Evolutionary conservation across 2,113 vertebrate species (phyloP), one percentile per base, ranked within the genome.

Genomic region (Hydropotes inermis): DNA sequence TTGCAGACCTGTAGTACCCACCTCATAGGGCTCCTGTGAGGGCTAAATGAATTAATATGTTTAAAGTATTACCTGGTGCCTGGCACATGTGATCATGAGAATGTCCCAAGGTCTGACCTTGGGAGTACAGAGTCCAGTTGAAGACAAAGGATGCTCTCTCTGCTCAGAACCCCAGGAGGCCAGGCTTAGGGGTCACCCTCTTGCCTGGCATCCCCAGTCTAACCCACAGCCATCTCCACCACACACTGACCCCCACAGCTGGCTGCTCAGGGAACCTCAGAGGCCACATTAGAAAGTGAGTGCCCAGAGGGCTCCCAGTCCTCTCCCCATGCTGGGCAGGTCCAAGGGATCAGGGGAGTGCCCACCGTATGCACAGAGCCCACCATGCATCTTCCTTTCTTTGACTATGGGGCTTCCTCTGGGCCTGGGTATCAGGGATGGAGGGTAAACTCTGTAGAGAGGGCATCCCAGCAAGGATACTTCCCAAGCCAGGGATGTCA

Each of bases 61-160:
- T 50, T 17, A 21, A 43, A 50, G 70, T 6, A 4, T 52, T 27
- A 43, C 33, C 39, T 0, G 2, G 76, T 21, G 30, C 19, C 9
- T 1, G 6, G 61, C 25, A 54, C 5, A 1, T 0, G 6, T 4
- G 36, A 90, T 64, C 4, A 3, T 2, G 82, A 58, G 47, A 50
- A 17, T 5, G n/a, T 43, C 74, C 83, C 39, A 33, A 82, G n/a
- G 57, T 47, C 74, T 87, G 94, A 30, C 64, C 84, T 43, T 6
- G 25, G 12, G 52, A 47, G 16, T 36, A 64, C 27, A 39, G 30
- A 82, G 60, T 36, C 54, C 47, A 61, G 28, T n/a, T 39, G 36
- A 58, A 87, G 76, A 74, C n/a, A 81, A 57, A 92, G 16, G 60
- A 57, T 2, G 5, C 30, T 14, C 50, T 64, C 79, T 89, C 15